phyloP scores from a whole-genome alignment of 2,113 vertebrate species.

The Cisticola juncidis region DNA sequence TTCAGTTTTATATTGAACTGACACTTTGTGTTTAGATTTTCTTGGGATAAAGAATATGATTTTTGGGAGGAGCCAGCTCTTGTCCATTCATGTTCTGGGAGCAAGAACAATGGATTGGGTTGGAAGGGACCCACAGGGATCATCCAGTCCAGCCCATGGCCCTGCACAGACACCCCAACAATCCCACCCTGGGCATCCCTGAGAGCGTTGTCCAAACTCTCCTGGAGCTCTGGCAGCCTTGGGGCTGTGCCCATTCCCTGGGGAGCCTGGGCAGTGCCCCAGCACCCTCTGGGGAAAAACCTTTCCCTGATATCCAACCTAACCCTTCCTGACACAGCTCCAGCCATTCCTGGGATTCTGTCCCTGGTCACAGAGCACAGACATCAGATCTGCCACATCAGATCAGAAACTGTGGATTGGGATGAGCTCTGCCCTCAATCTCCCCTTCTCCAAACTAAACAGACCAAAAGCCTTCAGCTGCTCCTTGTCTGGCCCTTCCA shows the following conservation, averaged over 20 bases:
- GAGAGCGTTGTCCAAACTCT: rapidly evolving
- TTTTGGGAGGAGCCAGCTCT: neutral
- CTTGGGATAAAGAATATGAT: neutral
- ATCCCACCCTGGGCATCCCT: neutral
- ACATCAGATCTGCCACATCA: neutral
- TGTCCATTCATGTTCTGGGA: rapidly evolving
- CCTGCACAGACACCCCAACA: neutral
- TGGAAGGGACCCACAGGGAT: neutral
- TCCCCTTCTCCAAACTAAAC: neutral
- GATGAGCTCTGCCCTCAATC: neutral
- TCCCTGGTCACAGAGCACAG: neutral
- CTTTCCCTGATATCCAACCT: rapidly evolving
- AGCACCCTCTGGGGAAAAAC: neutral
- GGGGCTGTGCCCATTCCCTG: neutral
- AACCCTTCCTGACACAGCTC: neutral
- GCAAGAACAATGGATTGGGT: rapidly evolving
- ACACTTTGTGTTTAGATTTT: neutral
- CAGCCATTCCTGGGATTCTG: rapidly evolving
- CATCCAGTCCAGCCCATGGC: rapidly evolving
- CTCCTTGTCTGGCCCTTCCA: neutral
- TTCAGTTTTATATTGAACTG: neutral
- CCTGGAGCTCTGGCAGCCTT: neutral
- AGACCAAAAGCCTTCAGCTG: neutral
- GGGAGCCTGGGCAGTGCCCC: neutral
- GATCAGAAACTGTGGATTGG: neutral